Evolutionary conservation across 53 echinoderm and acorn worm genomes (phyloP).

Genomic region (Luidia sarsii): DNA sequence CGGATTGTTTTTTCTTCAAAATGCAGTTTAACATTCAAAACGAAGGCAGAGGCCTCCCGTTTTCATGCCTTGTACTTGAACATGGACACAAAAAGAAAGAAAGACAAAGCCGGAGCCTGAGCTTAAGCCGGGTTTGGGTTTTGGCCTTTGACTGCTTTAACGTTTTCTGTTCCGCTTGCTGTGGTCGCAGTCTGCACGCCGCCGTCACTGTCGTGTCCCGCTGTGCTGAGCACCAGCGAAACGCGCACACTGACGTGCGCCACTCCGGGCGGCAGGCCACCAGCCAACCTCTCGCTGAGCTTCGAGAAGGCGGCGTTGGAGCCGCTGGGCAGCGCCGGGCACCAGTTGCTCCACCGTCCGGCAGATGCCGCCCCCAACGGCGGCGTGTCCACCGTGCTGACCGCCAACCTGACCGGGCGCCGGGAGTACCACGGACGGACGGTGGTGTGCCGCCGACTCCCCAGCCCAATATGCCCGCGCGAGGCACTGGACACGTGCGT

Average conservation of each 20-base stretch:
- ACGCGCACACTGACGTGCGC: background rate
- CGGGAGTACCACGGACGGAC: constrained; percentile 1
- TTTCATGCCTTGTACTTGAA: too few species aligned
- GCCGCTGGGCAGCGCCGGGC: background rate
- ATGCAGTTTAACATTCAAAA: too few species aligned
- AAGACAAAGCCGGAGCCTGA: too few species aligned
- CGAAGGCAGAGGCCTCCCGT: too few species aligned
- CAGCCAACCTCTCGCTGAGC: constrained; percentile 8
- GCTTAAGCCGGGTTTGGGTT: too few species aligned
- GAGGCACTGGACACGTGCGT: background rate
- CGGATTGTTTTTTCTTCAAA: too few species aligned
- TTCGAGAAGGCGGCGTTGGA: background rate
- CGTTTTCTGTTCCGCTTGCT: background rate
- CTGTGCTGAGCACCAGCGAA: background rate
- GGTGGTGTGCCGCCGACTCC: constrained; percentile 4
- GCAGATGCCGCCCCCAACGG: background rate
- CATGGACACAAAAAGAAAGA: too few species aligned
- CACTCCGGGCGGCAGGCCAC: constrained; percentile 11
- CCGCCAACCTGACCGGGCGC: background rate
- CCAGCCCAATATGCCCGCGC: background rate
- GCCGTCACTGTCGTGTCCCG: background rate
- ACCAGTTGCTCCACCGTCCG: background rate
- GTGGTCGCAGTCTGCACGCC: constrained; percentile 9
- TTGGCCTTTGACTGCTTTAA: too few species aligned
- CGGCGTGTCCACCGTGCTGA: constrained; percentile 2